Conservation (phyloP, 2,888 invertebrate species). For the Coelogynopora nodosa region DNA sequence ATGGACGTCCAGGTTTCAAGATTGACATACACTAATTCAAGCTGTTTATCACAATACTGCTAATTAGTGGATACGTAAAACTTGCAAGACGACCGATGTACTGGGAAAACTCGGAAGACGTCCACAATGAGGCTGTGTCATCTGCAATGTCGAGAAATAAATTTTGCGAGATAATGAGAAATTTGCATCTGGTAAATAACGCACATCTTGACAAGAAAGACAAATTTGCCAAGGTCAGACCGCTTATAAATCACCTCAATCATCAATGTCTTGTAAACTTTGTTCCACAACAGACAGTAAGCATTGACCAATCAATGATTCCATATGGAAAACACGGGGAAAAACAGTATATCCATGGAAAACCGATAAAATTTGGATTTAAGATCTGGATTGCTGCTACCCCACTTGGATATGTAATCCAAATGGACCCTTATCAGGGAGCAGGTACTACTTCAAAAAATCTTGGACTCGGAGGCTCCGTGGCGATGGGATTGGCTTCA, state of each 20-base stretch:
- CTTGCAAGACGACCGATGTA: slow-evolving; percentile 41
- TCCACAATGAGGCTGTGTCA: slow-evolving; percentile 40
- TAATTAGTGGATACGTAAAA: slow-evolving; percentile 46
- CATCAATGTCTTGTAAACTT: slow-evolving; percentile 39
- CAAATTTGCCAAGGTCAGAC: slow-evolving; percentile 47
- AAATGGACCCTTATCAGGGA: not conserved
- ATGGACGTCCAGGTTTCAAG: too few species aligned
- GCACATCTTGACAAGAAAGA: slow-evolving; percentile 38
- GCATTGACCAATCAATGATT: slow-evolving; percentile 57
- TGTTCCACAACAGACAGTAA: slow-evolving; percentile 38
- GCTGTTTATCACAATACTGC: slow-evolving; percentile 44
- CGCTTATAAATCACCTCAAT: slow-evolving; percentile 45
- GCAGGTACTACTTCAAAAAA: not conserved
- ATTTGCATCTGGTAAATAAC: slow-evolving; percentile 46
- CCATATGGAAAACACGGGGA: slow-evolving; percentile 52
- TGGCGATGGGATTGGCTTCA: not conserved
- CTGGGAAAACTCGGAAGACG: slow-evolving; percentile 44
- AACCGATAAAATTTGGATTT: slow-evolving; percentile 42
- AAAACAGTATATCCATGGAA: slow-evolving; percentile 45
- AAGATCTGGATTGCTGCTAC: slow-evolving; percentile 48
- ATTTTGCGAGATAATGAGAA: slow-evolving; percentile 47
- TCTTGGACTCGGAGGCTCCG: not conserved
- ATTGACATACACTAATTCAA: too few species aligned
- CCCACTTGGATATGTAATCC: not conserved
- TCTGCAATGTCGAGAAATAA: slow-evolving; percentile 9